Conservation (phyloP, 2,797 vertebrate species). For the Spondyliosoma cantharus region DNA sequence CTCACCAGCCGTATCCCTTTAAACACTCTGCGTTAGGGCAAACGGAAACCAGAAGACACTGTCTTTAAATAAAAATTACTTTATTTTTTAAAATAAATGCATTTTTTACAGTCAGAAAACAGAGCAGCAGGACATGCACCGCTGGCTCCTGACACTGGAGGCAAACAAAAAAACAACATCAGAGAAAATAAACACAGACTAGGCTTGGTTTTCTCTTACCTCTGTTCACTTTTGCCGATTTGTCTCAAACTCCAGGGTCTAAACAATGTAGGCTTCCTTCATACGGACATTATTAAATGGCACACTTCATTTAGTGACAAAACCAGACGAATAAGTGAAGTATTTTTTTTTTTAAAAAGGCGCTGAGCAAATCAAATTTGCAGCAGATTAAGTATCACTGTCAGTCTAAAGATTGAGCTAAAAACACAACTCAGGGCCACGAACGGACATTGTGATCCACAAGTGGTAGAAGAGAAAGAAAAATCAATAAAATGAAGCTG, state of each 20-base stretch:
- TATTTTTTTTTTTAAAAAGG: conserved; percentile 40
- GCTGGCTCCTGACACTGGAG: conserved; percentile 78
- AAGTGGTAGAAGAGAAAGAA: conserved; percentile 42
- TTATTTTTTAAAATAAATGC: conserved; percentile 90
- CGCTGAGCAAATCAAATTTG: conserved; percentile 48
- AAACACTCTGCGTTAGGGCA: neutral
- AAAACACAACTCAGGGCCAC: conserved; percentile 49
- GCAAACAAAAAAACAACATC: conserved; percentile 73
- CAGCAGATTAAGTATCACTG: conserved; percentile 18
- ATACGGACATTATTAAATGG: conserved; percentile 65
- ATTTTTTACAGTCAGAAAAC: conserved; percentile 87
- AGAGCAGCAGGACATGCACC: conserved; percentile 83
- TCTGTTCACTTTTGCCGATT: conserved; percentile 70
- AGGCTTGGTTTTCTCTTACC: conserved; percentile 65
- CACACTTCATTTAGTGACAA: conserved; percentile 63
- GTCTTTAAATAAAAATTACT: conserved; percentile 87
- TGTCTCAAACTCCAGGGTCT: conserved; percentile 81
- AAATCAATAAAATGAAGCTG: conserved; percentile 57
- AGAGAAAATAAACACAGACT: conserved; percentile 57
- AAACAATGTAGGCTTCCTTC: conserved; percentile 65
- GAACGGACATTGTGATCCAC: conserved; percentile 35
- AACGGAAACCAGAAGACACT: neutral
- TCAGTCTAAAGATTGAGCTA: conserved; percentile 47
- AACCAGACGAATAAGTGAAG: conserved; percentile 55
- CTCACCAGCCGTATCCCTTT: neutral